phyloP scores from a whole-genome alignment of 2,888 invertebrate species.

The Morpho helenor region DNA sequence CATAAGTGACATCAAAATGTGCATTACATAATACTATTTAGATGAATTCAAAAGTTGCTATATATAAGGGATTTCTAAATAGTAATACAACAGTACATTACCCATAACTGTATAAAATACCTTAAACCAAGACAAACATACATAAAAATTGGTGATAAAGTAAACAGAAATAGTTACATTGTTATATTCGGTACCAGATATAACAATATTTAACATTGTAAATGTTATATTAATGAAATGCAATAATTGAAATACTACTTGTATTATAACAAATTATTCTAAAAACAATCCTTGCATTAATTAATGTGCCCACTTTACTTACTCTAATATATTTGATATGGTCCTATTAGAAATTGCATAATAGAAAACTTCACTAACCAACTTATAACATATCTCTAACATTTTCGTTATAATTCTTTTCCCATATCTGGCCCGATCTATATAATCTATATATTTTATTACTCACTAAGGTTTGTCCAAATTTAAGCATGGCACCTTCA shows the following conservation, averaged over 20 bases:
- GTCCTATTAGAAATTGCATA: conserved; percentile 10
- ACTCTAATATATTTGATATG: conserved; percentile 7
- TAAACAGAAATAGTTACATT: too few species aligned
- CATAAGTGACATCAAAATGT: too few species aligned
- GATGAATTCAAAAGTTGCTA: too few species aligned
- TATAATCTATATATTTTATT: conserved; percentile 71
- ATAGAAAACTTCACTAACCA: conserved; percentile 12
- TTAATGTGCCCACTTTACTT: conserved; percentile 17
- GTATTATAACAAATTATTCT: conserved; percentile 10
- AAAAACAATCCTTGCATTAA: conserved; percentile 13
- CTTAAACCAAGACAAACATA: too few species aligned
- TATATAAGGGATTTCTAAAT: too few species aligned
- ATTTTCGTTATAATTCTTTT: conserved; percentile 53
- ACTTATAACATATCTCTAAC: conserved; percentile 55
- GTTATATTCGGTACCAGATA: too few species aligned
- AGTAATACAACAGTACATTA: too few species aligned
- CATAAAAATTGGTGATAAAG: too few species aligned
- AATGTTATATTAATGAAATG: neutral
- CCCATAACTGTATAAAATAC: too few species aligned
- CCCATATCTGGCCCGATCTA: conserved; percentile 71
- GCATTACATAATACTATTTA: too few species aligned
- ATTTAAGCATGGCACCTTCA: conserved; percentile 75
- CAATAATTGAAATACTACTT: neutral
- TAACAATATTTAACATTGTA: neutral
- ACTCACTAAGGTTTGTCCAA: conserved; percentile 63